Base-by-base conservation (phyloP, 1,140 invertebrate species). In the Probaryconus sp. region DNA sequence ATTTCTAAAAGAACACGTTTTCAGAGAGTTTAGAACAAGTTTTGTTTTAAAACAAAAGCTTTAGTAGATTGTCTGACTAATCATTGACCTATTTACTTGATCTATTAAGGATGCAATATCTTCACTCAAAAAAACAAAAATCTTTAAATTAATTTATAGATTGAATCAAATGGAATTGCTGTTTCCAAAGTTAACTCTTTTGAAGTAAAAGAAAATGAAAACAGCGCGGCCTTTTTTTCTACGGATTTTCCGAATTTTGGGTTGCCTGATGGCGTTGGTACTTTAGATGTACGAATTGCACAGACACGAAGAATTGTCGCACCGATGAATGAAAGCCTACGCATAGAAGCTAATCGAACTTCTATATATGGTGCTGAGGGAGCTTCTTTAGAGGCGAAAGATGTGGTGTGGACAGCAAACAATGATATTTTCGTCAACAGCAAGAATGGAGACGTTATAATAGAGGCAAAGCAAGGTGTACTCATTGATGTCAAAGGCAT, bases 371-470 rank as follows among this genome's bases (percentile, higher is more conserved):
- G 93, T 0, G 90, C 91, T 0, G 93, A 94, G 78, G 93, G 93
- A 0, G 56, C 86, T 13, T 83, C 77, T 10, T 88, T 95, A 51
- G 91, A 93, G 65, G 88, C 91, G 4, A 90, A 90, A 58, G 87
- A 89, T 50, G 89, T 94, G 16, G 77, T 90, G 3, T 90, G 92
- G 88, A 91, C 89, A 28, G 94, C 95, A 0, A 94, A 95, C 78
- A 92, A 94, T 60, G 93, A 96, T 76, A 91, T 97, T 11, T 89
- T 90, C 53, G 84, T 97, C 0, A 93, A 93, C 69, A 94, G 93
- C 14, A 90, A 93, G 9, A 96, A 96, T 78, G 93, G 94, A 0
- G 92, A 91, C 2, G 90, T 95, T 3, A 82, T 95, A 7, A 71
- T 96, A 0, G 91, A 91, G 50, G 92, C 92, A 0, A 91, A 91